Percentiles rank a stretch among this genome's conserved stretches.
phyloP scores from a whole-genome alignment of 1,140 invertebrate genomes.

The Tetramorium parvispinum region DNA sequence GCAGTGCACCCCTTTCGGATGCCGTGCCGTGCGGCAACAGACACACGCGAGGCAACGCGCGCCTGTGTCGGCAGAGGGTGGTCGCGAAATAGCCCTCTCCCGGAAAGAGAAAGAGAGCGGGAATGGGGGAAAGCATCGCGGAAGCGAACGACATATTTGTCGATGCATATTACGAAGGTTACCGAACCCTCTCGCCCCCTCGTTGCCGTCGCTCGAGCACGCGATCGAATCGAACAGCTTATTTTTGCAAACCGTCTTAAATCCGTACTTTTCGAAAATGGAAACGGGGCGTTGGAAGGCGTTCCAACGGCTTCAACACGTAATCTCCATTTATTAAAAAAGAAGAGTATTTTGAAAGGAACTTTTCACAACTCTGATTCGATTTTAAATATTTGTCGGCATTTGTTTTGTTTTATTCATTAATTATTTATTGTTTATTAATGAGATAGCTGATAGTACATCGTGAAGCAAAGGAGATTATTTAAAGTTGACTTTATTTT shows the following conservation, averaged over 20 bases:
- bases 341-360: neutral
- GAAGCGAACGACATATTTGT: conserved; percentile 68
- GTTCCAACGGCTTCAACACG: neutral
- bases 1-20: conserved; percentile 24
- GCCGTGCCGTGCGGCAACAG: conserved; percentile 35
- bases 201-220: neutral
- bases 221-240: conserved; percentile 24
- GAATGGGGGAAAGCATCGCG: neutral
- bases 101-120: neutral
- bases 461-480: neutral
- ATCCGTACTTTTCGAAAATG: neutral
- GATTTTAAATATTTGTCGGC: neutral
- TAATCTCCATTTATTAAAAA: neutral
- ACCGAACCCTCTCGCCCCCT: conserved; percentile 41
- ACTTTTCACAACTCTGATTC: neutral
- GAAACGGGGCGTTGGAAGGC: neutral
- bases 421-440: neutral
- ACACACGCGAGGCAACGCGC: conserved; percentile 38
- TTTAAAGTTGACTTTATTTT: neutral
- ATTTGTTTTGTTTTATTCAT: neutral
- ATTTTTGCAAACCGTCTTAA: conserved; percentile 33
- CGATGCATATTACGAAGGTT: conserved; percentile 72
- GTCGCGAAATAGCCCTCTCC: conserved; percentile 42
- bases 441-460: neutral
- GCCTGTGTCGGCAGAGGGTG: conserved; percentile 13